Evolutionary conservation across 1,140 invertebrate genomes (phyloP), one percentile per base, ranked within the genome.

Genomic region (Lethrus apterus): DNA sequence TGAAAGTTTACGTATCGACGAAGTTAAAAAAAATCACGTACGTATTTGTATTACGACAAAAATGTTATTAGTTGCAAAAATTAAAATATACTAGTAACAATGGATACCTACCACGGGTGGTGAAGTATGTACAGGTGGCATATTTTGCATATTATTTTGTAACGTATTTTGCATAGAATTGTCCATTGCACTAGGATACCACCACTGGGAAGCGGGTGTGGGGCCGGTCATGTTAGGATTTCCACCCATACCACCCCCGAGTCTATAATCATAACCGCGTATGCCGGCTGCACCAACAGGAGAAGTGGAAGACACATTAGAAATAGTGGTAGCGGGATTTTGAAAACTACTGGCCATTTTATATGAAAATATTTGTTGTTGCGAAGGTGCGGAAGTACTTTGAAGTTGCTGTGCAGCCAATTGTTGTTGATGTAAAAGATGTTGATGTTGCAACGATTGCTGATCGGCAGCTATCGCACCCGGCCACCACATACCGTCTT

Each of bases 311-410:
- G 69, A 69, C 26, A 70, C 68, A 52, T 66, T 68, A 51, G 67
- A 67, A 49, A 67, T 68, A 48, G 67, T 69, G 52, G 76, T 77
- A 51, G 73, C 73, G 60, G 76, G 77, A 63, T 81, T 83, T 53
- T 84, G 79, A 71, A 85, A 84, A 62, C 80, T 81, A 62, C 80
- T 81, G 62, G 83, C 80, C 83, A 87, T 86, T 74, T 87, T 88
- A 70, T 88, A 88, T 48, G 80, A 80, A 63, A 86, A 86, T 50
- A 86, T 72, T 64, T 86, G 84, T 62, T 86, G 83, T 38, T 78
- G 77, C 10, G 72, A 67, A 34, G 73, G 69, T 21, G 76, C 79
- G 9, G 73, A 73, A 41, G 74, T 75, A 53, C 72, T 75, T 68
- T 46, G 72, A 70, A 51, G 50, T 43, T 7, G 56, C 50, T 20